phyloP scores from a whole-genome alignment of 2,888 invertebrate species.

The Diadegma fenestrale region DNA sequence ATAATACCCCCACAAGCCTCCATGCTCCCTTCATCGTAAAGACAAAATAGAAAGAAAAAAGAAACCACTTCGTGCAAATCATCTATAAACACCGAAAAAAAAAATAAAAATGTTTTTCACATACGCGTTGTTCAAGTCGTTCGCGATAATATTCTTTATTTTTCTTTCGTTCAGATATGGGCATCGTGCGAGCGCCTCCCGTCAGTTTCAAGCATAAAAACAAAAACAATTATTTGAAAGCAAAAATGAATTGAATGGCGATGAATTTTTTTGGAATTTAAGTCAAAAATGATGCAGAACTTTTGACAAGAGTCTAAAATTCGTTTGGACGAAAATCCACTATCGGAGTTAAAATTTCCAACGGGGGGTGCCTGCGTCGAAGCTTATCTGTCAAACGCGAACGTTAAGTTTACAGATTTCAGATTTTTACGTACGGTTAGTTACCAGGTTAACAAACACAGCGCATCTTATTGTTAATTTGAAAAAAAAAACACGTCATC shows the following conservation, averaged over 20 bases:
- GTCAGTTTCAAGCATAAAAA: not conserved
- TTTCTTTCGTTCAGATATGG: conserved; percentile 40
- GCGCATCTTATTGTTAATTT: conserved; percentile 83
- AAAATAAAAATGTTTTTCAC: conserved; percentile 79
- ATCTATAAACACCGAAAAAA: conserved; percentile 55
- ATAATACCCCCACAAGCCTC: conserved; percentile 75
- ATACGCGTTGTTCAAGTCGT: conserved; percentile 84
- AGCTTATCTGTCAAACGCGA: conserved; percentile 72
- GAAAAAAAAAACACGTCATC: conserved; percentile 70
- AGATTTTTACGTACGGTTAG: conserved; percentile 83
- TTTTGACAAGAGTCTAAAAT: not conserved
- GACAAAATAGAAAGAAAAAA: conserved; percentile 66
- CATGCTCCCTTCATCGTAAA: conserved; percentile 70
- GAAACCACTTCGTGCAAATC: conserved; percentile 70
- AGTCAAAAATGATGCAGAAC: not conserved
- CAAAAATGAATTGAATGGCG: not conserved
- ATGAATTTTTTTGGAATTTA: not conserved
- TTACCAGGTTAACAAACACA: conserved; percentile 81
- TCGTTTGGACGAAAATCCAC: not conserved
- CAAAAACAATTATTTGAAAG: conserved; percentile 16
- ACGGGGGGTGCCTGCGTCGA: conserved; percentile 23
- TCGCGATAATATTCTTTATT: conserved; percentile 78
- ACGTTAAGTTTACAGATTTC: conserved; percentile 81
- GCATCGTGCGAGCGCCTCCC: not conserved
- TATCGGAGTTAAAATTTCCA: not conserved